Percentiles rank a stretch among this genome's conserved stretches.
These are phyloP conservation scores for Drosophila suzukii DNA, from an alignment of 1,140 invertebrate genomes.

Conservation along the genomic window DNA sequence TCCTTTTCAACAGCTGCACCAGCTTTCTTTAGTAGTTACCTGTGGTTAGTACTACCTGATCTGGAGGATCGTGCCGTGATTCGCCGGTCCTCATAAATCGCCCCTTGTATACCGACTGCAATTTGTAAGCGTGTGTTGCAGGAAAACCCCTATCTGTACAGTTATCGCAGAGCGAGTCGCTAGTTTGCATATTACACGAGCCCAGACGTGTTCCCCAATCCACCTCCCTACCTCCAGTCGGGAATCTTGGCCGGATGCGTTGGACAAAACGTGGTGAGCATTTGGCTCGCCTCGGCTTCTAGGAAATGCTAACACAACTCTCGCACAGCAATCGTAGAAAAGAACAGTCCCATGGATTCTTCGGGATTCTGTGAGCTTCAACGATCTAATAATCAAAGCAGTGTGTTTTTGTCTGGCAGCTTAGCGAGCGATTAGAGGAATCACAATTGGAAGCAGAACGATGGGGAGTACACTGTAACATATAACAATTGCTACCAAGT, in stretches of 20 bases:
- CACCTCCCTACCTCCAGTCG: conserved; percentile 17
- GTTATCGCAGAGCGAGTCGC: conserved; percentile 65
- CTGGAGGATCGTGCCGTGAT: conserved; percentile 42
- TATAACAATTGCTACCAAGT: neutral
- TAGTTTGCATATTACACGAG: conserved; percentile 81
- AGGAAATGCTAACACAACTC: conserved; percentile 65
- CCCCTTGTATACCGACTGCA: conserved; percentile 62
- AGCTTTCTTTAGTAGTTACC: conserved; percentile 13
- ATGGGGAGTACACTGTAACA: conserved; percentile 4
- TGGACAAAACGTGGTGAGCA: conserved; percentile 71
- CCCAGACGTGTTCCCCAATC: conserved; percentile 60
- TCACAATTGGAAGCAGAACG: conserved; percentile 15
- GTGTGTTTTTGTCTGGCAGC: conserved; percentile 53
- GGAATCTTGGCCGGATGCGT: conserved; percentile 66
- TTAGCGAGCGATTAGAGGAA: conserved; percentile 66
- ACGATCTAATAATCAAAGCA: conserved; percentile 62
- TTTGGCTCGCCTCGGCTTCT: conserved; percentile 53
- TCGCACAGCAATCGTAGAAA: neutral
- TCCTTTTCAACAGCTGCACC: conserved; percentile 17
- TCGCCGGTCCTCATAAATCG: conserved; percentile 56
- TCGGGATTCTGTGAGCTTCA: conserved; percentile 21
- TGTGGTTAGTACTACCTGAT: conserved; percentile 27
- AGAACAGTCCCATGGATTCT: conserved; percentile 19
- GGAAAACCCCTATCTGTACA: conserved; percentile 73
- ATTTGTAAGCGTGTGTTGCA: conserved; percentile 57